phyloP scores from a whole-genome alignment of 2,888 invertebrate species.

The Escarpia spicata region DNA sequence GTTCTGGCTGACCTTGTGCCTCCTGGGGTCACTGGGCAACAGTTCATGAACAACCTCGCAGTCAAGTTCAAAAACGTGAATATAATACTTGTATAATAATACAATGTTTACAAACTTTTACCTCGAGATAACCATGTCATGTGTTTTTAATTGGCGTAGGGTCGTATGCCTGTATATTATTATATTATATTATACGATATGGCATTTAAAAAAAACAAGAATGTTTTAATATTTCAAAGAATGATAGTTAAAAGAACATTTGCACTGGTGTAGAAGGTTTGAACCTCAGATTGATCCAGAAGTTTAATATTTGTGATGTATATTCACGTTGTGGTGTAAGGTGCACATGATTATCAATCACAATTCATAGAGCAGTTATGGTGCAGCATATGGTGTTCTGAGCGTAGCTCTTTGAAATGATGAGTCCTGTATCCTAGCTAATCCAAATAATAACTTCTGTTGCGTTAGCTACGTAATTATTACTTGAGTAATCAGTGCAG shows the following conservation, averaged over 20 bases:
- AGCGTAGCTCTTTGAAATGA: neutral
- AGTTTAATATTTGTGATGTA: too few species aligned
- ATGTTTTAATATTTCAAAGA: too few species aligned
- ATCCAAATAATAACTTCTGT: neutral
- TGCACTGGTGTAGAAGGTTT: too few species aligned
- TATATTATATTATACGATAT: too few species aligned
- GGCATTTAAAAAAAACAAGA: too few species aligned
- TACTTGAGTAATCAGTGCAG: neutral
- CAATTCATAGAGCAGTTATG: too few species aligned
- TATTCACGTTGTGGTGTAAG: too few species aligned
- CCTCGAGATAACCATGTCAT: neutral
- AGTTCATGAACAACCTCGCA: conserved; percentile 54
- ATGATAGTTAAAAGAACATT: neutral
- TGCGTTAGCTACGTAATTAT: neutral
- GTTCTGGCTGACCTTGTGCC: conserved; percentile 55
- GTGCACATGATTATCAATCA: too few species aligned
- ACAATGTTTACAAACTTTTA: neutral
- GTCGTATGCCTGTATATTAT: too few species aligned
- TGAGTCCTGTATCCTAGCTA: neutral
- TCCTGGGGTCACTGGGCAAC: conserved; percentile 53
- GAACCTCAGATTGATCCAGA: too few species aligned
- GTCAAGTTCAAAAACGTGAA: conserved; percentile 62
- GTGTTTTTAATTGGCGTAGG: too few species aligned
- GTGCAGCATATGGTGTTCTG: neutral
- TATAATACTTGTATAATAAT: conserved; percentile 7